These are phyloP conservation scores for Genyomyrus donnyi DNA, from an alignment of 2,113 vertebrate genomes.

Conservation along the genomic window DNA sequence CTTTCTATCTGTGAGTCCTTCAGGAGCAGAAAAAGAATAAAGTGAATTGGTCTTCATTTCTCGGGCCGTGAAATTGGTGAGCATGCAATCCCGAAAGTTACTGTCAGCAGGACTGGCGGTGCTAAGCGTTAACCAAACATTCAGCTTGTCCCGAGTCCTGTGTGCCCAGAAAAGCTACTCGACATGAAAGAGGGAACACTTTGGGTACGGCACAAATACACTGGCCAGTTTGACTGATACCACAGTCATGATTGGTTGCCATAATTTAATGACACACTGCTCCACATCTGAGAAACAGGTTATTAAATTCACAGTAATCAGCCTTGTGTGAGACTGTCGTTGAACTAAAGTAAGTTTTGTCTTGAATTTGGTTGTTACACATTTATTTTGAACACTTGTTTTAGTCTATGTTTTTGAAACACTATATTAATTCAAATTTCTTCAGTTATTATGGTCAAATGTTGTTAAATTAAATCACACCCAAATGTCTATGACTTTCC, in stretches of 20 bases:
- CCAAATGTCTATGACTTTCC: constrained; percentile 26
- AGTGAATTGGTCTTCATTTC: not conserved
- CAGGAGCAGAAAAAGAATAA: constrained; percentile 2
- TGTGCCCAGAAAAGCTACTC: not conserved
- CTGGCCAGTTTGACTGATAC: not conserved
- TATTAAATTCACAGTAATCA: not conserved
- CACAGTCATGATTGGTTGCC: not conserved
- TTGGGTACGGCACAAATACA: not conserved
- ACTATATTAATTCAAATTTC: not conserved
- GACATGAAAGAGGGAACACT: not conserved
- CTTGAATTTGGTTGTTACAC: not conserved
- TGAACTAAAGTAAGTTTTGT: not conserved
- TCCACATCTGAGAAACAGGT: not conserved
- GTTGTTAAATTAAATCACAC: constrained; percentile 25
- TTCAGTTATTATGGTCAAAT: constrained; percentile 31
- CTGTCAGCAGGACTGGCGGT: not conserved
- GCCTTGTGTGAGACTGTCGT: not conserved
- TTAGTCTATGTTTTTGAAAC: not conserved
- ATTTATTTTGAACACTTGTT: constrained; percentile 16
- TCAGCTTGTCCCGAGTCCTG: not conserved
- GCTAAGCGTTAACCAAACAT: not conserved
- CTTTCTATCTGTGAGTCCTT: constrained; percentile 5
- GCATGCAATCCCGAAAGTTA: not conserved
- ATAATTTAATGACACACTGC: not conserved
- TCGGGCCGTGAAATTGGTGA: not conserved